A percentile compares a stretch with the other conserved stretches of the same genome.
Conservation (phyloP, 2,888 invertebrate genomes). For the Drosophila melanosoma region DNA sequence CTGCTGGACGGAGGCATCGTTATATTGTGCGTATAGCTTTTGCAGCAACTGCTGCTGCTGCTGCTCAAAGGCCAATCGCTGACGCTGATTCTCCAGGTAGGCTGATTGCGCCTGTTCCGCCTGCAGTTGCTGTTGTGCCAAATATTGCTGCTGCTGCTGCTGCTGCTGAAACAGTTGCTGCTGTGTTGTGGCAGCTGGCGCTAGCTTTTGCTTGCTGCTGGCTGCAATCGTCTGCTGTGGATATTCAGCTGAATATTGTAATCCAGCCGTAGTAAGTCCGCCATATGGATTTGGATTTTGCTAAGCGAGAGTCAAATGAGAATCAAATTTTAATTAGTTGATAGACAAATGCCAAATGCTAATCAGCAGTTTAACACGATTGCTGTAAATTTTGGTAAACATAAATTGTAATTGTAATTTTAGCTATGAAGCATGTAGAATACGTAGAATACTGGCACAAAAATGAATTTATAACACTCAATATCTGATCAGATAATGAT, state of each 20-base stretch:
- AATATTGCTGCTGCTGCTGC: slow-evolving; percentile 48
- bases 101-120: slow-evolving; percentile 77
- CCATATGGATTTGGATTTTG: slow-evolving; percentile 38
- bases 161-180: slow-evolving; percentile 55
- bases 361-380: slow-evolving; percentile 39
- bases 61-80: slow-evolving; percentile 74
- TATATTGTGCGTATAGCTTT: slow-evolving; percentile 70
- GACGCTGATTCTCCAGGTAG: slow-evolving; percentile 74
- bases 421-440: not conserved
- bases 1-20: slow-evolving; percentile 59
- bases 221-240: slow-evolving; percentile 34
- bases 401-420: slow-evolving; percentile 56
- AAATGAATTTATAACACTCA: slow-evolving; percentile 39
- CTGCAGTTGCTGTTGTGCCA: slow-evolving; percentile 37
- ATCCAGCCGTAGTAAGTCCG: slow-evolving; percentile 25
- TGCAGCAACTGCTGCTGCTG: slow-evolving; percentile 76
- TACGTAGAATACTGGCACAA: not conserved
- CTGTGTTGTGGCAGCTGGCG: slow-evolving; percentile 36
- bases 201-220: slow-evolving; percentile 42
- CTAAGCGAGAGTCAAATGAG: slow-evolving; percentile 21
- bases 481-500: slow-evolving; percentile 36
- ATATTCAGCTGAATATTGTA: slow-evolving; percentile 50
- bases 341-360: not conserved
- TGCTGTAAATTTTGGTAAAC: slow-evolving; percentile 25
- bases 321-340: not conserved